Evolutionary conservation across 2,113 vertebrate species (phyloP).

Genomic region (Microtus oregoni): DNA sequence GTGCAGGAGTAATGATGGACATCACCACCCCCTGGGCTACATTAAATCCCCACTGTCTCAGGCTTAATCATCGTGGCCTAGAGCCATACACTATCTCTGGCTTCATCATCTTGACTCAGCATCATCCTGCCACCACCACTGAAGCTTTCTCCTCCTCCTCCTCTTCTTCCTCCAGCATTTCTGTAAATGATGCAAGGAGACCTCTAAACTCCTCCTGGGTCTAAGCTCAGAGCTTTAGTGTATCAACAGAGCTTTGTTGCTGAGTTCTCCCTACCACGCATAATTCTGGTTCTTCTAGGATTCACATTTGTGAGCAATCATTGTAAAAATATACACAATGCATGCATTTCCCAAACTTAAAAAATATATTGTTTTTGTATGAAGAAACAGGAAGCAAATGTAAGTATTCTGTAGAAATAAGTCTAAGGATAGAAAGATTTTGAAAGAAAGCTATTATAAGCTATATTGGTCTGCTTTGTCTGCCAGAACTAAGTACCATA

Average conservation of each 20-base stretch:
- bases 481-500: not conserved
- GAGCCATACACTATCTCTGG: not conserved
- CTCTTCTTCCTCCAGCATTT: not conserved
- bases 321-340: not conserved
- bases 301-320: not conserved
- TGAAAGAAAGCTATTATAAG: not conserved
- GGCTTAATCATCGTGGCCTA: not conserved
- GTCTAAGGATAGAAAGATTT: not conserved
- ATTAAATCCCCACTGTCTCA: not conserved
- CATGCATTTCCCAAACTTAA: not conserved
- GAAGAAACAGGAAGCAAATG: not conserved
- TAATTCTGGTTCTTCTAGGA: not conserved
- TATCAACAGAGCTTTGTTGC: not conserved
- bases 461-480: not conserved
- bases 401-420: not conserved
- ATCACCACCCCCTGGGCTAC: not conserved
- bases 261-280: not conserved
- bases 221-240: not conserved
- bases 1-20: accelerated
- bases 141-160: not conserved
- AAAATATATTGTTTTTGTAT: not conserved
- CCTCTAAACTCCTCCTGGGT: not conserved
- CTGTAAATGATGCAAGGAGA: not conserved
- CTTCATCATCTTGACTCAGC: not conserved
- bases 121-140: not conserved